Conservation (phyloP, 2,113 vertebrate genomes). For the Oxygymnocypris stewartii region DNA sequence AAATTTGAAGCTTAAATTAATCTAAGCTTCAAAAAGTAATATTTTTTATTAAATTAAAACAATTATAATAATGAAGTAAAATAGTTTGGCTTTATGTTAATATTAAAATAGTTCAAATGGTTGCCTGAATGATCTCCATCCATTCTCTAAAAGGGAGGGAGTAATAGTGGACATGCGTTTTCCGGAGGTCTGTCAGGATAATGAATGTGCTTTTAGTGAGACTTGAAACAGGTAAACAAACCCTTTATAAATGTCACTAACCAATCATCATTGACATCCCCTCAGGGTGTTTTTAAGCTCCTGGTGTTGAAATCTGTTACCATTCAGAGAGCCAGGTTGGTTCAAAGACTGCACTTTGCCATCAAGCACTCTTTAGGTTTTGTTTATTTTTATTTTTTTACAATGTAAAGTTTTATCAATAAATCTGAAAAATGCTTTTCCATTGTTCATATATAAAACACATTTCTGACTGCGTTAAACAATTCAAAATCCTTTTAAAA, state of each 20-base stretch:
- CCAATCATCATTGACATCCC: constrained; percentile 19
- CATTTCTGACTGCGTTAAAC: not conserved
- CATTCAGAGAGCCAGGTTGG: not conserved
- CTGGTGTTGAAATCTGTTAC: constrained; percentile 24
- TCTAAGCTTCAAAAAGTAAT: not conserved
- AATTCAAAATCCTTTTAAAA: not conserved
- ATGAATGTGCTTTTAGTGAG: constrained; percentile 42
- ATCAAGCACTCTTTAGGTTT: not conserved
- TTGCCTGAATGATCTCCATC: not conserved
- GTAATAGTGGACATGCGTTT: constrained; percentile 5
- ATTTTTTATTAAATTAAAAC: not conserved
- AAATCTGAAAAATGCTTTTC: not conserved
- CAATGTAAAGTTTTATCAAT: not conserved
- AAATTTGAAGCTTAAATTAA: too few relatives aligned
- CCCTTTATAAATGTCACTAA: constrained; percentile 34
- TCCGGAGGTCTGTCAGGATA: constrained; percentile 25
- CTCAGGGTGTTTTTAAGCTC: constrained; percentile 34
- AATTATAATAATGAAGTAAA: not conserved
- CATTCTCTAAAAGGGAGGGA: constrained; percentile 13
- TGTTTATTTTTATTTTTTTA: not conserved
- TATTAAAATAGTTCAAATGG: not conserved
- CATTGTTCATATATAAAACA: not conserved
- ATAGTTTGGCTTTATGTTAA: not conserved
- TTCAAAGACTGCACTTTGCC: not conserved
- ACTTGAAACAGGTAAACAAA: constrained; percentile 39